Base-by-base conservation (phyloP, 2,888 invertebrate genomes). In the Tetramorium bicarinatum region DNA sequence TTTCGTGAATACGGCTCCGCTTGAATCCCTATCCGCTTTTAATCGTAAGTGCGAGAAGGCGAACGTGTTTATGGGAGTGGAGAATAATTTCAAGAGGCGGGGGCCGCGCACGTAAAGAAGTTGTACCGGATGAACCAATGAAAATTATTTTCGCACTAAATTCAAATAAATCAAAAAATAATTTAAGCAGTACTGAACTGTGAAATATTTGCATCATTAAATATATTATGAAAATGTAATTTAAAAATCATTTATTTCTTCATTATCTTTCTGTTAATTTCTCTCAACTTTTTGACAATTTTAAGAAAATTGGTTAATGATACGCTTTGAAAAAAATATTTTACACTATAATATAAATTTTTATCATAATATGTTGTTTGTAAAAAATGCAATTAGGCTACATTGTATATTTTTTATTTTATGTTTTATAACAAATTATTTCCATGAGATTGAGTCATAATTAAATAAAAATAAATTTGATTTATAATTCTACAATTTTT, bases 21-120 rank as follows among this genome's bases (percentile, higher is more conserved):
- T 71, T 29, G 67, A 71, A 76, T 75, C 62, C 80, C 76, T 85
- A 76, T 80, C 85, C 80, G 62, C 71, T 79, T 83, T 87, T 85
- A 85, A 87, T 87, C 85, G 85, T 77, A 82, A 75, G 62, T 69
- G 74, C 79, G 83, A 64, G 76, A 62, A 81, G 62, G 74, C 59
- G 71, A 79, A 69, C 83, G 77, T 66, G 81, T 84, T 82, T 77
- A 85, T 74, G 72, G 80, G 64, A 83, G 71, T 61, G 62, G 74
- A 75, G 72, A 74, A 86, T 81, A 64, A 82, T 84, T 84, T 84
- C 86, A 86, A 61, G 72, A 62, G 67, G 82, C 77, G 62, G 75
- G 25, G 49, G 61, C 66, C 76, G 52, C 54, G 72, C 76, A 44
- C 59, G 71, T 71, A 47, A 59, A 38, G 44, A 76, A 77, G 34